Evolutionary conservation across 2,797 vertebrate species (phyloP).

Genomic region (Nasua narica): DNA sequence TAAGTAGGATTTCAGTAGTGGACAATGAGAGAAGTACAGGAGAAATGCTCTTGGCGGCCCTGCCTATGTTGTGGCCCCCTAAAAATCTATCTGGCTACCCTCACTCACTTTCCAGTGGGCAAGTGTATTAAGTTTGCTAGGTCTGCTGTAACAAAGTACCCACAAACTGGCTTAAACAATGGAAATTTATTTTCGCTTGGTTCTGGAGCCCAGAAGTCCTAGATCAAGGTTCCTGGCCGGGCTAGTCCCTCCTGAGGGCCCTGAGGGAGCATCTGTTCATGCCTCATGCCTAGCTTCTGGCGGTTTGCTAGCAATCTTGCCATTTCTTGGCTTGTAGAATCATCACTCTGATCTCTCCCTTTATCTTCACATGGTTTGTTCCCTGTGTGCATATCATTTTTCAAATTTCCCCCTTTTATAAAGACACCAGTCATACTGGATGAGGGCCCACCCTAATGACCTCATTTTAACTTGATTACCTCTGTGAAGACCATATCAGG

Average conservation of each 20-base stretch:
- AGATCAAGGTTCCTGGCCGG: background rate
- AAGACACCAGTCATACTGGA: background rate
- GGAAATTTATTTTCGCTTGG: background rate
- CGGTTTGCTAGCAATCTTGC: background rate
- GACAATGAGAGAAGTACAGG: background rate
- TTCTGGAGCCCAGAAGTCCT: background rate
- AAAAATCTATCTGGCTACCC: background rate
- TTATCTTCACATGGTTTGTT: background rate
- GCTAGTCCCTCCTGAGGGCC: background rate
- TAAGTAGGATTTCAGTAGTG: background rate
- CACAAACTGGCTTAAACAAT: background rate
- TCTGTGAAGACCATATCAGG: background rate
- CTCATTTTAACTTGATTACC: background rate
- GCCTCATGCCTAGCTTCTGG: background rate
- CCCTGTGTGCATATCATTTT: background rate
- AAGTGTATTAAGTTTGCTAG: background rate
- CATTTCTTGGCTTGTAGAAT: background rate
- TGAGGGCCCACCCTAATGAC: background rate
- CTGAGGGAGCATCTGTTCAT: background rate
- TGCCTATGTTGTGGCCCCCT: background rate
- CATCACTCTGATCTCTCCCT: background rate
- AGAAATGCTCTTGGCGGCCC: background rate
- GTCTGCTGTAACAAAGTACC: background rate
- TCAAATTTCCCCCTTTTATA: background rate
- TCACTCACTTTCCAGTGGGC: background rate